Evolutionary conservation across 2,888 invertebrate genomes (phyloP), one percentile per base, ranked within the genome.

Genomic region (Physocephala rufipes): DNA sequence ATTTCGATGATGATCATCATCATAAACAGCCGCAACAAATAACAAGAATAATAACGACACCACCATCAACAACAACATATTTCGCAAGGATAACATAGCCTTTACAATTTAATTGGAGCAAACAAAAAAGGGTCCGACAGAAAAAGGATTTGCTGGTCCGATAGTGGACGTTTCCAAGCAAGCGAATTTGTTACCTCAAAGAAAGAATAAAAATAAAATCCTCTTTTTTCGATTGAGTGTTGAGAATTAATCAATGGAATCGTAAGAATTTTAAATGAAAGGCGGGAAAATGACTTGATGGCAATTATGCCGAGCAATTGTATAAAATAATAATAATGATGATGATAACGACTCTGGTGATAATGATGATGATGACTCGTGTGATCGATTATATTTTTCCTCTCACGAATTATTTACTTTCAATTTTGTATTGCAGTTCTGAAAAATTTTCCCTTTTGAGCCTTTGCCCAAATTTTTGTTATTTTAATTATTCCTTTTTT

Each of bases 111-210:
- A 67, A 67, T 67, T 67, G 67, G 67, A 55, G 36, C 43, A 21
- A 58, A 67, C 58, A 58, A 30, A 55, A 67, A n/a, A 9, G 4
- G 36, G 9, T 67, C n/a, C 58, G 36, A 45, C 43, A 58, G 45
- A 26, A 67, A 67, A 67, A 45, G 67, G 67, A 55, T 67, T 67
- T 58, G 61, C 30, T 67, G 43, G 49, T 24, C 2, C 15, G 24
- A 51, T 9, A 36, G 36, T 7, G 36, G 36, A 4, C 5, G 9
- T 9, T 36, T 36, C 36, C n/a, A n/a, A n/a, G n/a, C n/a, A 36
- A 36, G 9, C 36, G 36, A 36, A 36, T 36, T n/a, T n/a, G n/a
- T n/a, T n/a, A n/a, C n/a, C n/a, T n/a, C n/a, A n/a, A n/a, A n/a
- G n/a, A n/a, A n/a, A n/a, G n/a, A n/a, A n/a, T n/a, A n/a, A n/a